These are phyloP conservation scores for Neomorphus geoffroyi DNA, from an alignment of 2,797 vertebrate genomes.

Conservation along the genomic window DNA sequence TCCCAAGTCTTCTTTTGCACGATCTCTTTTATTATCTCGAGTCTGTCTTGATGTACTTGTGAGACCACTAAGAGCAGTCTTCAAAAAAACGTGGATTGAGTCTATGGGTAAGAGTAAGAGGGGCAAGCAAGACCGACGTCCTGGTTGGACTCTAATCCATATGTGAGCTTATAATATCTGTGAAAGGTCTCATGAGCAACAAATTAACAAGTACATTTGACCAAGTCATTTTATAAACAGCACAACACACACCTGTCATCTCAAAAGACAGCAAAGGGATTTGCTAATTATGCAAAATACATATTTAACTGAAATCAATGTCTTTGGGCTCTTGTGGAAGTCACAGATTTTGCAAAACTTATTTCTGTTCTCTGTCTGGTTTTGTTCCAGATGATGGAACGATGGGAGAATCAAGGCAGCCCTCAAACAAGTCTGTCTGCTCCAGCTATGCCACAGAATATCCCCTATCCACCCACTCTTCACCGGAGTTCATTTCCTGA, in stretches of 20 bases:
- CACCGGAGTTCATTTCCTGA: conserved; percentile 93
- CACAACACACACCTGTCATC: neutral
- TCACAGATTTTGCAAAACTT: neutral
- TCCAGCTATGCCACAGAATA: conserved; percentile 86
- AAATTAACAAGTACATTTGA: neutral
- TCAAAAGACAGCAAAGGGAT: neutral
- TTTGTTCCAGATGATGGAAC: conserved; percentile 91
- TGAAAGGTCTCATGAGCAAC: neutral
- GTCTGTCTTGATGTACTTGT: neutral
- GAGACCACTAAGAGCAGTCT: neutral
- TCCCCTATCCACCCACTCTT: conserved; percentile 88
- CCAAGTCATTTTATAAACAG: neutral
- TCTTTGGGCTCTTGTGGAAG: neutral
- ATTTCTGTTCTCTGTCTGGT: conserved; percentile 17
- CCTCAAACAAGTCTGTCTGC: conserved; percentile 90
- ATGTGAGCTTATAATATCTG: neutral
- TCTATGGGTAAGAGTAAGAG: no score
- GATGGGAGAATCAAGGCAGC: conserved; percentile 94
- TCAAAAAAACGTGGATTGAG: neutral
- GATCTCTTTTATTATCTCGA: neutral
- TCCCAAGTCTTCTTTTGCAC: neutral
- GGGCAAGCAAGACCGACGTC: no score
- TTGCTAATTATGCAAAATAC: neutral
- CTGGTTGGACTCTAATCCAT: neutral
- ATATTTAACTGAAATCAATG: neutral